phyloP scores from a whole-genome alignment of 1,140 invertebrate species.

The Drosophila burlai region DNA sequence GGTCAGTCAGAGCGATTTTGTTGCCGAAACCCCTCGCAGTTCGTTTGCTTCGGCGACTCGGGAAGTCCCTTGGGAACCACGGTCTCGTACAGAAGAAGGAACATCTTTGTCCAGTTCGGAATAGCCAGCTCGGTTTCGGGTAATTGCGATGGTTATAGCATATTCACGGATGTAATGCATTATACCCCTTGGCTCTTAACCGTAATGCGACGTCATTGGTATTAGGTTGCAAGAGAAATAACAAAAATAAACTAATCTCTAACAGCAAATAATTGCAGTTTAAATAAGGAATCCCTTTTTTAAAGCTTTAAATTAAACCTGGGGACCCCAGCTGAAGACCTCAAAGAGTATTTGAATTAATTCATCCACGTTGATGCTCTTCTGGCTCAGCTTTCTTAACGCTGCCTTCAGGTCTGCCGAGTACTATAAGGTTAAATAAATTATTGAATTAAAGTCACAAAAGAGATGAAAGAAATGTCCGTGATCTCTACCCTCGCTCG shows the following conservation, averaged over 20 bases:
- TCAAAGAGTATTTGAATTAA: conserved; percentile 61
- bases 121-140: background rate
- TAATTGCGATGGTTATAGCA: conserved; percentile 10
- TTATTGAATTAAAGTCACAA: background rate
- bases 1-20: background rate
- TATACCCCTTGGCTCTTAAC: background rate
- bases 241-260: background rate
- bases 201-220: background rate
- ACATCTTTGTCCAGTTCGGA: conserved; percentile 6
- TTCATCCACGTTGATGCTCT: conserved; percentile 67
- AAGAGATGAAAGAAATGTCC: background rate
- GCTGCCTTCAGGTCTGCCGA: conserved; percentile 33
- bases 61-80: conserved; percentile 3
- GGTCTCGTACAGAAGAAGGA: background rate
- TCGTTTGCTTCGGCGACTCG: conserved; percentile 10
- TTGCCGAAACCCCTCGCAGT: background rate
- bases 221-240: background rate
- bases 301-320: background rate
- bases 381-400: conserved; percentile 25
- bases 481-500: conserved; percentile 48
- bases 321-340: conserved; percentile 68
- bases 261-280: conserved; percentile 1
- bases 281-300: background rate
- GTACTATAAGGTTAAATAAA: conserved; percentile 17
- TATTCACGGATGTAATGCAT: conserved; percentile 4